Base-by-base conservation (phyloP, 2,797 vertebrate genomes). In the Falco rusticolus region DNA sequence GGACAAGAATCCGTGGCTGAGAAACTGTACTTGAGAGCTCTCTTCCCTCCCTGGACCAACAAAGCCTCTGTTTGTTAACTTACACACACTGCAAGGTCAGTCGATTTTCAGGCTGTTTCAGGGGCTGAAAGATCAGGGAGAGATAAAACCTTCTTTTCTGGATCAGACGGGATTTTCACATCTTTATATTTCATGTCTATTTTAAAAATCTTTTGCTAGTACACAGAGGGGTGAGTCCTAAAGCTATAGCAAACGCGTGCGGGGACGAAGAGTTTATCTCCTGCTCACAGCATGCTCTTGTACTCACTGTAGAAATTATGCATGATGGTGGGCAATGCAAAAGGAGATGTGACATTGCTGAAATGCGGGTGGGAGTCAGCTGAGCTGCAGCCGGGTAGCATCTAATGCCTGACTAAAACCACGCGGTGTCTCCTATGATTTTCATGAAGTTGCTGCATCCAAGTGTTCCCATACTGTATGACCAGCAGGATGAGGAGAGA, bases 91-190 rank as follows among this genome's bases (percentile, higher is more conserved):
- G 82, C 79, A 95, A 93, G 22, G 70, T 85, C 71, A 88, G 61
- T 86, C 2, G 0, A 43, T 81, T 95, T 91, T 81, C 57, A 92
- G 34, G 43, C 43, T 85, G 25, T 84, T 89, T 82, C 41, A 64
- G 47, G 31, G 33, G 5, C 63, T 94, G 60, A 80, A 93, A 84
- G 48, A 90, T 41, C 37, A 59, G 28, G 53, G 37, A 90, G 41
- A 87, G 60, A 87, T 92, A 82, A 97, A 89, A 69, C 56, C 48
- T 90, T 72, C 45, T 74, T 81, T 90, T 91, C 41, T 78, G 63
- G 72, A 75, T 91, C 78, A 91, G 75, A 43, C 4, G 4, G 15
- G 57, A 50, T 83, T 87, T 76, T 96, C 72, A 75, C 72, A 86
- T 80, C 90, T 93, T 82, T 60, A 3, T 96, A 74, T 90, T 91